Conservation (phyloP, 2,113 vertebrate species). For the Sciurus niger region DNA sequence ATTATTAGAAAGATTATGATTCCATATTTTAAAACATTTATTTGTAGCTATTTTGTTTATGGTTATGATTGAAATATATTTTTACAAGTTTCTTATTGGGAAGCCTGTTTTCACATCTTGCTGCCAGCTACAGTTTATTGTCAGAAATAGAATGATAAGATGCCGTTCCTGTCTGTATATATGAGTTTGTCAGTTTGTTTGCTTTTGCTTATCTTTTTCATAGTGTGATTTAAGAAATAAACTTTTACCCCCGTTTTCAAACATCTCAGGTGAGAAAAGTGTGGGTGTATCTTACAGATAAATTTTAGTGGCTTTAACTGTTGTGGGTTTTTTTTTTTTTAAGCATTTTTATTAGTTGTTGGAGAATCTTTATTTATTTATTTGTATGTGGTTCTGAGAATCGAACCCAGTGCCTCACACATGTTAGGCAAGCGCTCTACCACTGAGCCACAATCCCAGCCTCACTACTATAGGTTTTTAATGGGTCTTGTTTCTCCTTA, state of each 20-base stretch:
- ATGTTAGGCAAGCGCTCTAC: too few species aligned
- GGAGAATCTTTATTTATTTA: too few species aligned
- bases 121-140: neutral
- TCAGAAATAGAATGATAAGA: neutral
- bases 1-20: slow-evolving; percentile 40
- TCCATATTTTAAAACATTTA: slow-evolving; percentile 34
- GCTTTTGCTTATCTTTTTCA: slow-evolving; percentile 33
- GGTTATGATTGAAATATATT: neutral
- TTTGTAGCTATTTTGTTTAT: slow-evolving; percentile 14
- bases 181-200: slow-evolving; percentile 4
- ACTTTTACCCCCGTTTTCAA: slow-evolving; percentile 43
- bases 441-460: too few species aligned
- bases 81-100: slow-evolving; percentile 24
- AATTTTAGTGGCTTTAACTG: slow-evolving; percentile 18
- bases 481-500: slow-evolving; percentile 29
- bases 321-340: neutral
- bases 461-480: neutral
- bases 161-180: neutral
- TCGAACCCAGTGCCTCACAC: too few species aligned
- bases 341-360: too few species aligned
- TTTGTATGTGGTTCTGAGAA: too few species aligned
- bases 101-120: neutral
- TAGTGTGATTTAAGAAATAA: slow-evolving; percentile 44
- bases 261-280: neutral
- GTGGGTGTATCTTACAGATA: neutral